phyloP scores from a whole-genome alignment of 2,888 invertebrate species.

The Acronicta psi region DNA sequence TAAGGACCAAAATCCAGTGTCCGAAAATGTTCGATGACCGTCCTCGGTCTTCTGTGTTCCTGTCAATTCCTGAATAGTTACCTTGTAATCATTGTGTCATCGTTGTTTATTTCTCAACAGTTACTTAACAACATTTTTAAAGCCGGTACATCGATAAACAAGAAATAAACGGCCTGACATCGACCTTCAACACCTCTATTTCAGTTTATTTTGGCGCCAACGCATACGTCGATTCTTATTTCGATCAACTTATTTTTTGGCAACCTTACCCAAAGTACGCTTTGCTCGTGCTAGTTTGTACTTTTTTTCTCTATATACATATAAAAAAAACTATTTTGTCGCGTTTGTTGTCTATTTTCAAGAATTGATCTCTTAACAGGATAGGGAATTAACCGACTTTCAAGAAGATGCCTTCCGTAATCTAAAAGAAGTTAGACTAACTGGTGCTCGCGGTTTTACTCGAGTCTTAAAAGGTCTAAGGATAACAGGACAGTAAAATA shows the following conservation, averaged over 20 bases:
- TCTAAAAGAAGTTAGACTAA: too few species aligned
- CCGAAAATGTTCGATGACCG: too few species aligned
- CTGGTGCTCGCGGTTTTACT: too few species aligned
- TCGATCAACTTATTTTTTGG: slow-evolving; percentile 61
- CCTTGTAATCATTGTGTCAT: slow-evolving; percentile 1
- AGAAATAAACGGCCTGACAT: slow-evolving; percentile 54
- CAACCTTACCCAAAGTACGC: slow-evolving; percentile 47
- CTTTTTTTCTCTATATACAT: slow-evolving; percentile 31
- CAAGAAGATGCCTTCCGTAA: too few species aligned
- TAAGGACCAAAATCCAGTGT: too few species aligned
- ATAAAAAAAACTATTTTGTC: slow-evolving; percentile 25
- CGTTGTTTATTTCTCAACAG: slow-evolving; percentile 16
- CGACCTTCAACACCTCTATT: slow-evolving; percentile 63
- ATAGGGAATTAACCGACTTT: too few species aligned
- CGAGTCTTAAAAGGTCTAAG: too few species aligned
- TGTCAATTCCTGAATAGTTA: not conserved
- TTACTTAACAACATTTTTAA: slow-evolving; percentile 28
- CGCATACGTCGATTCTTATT: slow-evolving; percentile 59
- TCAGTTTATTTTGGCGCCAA: slow-evolving; percentile 70
- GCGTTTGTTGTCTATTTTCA: slow-evolving; percentile 29
- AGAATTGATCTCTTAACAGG: not conserved
- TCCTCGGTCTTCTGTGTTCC: too few species aligned
- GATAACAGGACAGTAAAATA: too few species aligned
- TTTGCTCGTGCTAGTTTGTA: slow-evolving; percentile 33
- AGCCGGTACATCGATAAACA: slow-evolving; percentile 39